Evolutionary conservation across 2,113 vertebrate genomes (phyloP).

Genomic region (Oreochromis niloticus): DNA sequence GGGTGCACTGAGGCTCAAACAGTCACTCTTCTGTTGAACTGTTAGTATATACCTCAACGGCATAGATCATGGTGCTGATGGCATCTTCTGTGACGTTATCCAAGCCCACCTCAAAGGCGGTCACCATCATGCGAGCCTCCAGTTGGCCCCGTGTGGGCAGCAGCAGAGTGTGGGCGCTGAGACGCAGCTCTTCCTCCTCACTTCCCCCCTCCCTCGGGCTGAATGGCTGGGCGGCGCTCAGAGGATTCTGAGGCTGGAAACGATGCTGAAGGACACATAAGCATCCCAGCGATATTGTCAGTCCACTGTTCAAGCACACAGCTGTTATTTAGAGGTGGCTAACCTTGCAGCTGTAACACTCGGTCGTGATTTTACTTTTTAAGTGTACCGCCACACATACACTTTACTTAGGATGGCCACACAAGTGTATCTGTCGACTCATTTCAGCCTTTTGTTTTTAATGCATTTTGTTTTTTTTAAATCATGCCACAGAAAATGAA

Average conservation of each 20-base stretch:
- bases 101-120: slow-evolving; percentile 89
- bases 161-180: slow-evolving; percentile 92
- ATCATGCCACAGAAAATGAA: not conserved
- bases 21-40: too few species aligned
- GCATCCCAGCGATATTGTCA: not conserved
- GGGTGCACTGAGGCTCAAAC: not conserved
- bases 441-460: not conserved
- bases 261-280: slow-evolving; percentile 77
- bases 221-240: slow-evolving; percentile 88
- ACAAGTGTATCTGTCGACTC: not conserved
- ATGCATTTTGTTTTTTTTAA: rapidly evolving
- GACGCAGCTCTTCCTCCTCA: slow-evolving; percentile 90
- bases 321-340: not conserved
- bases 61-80: slow-evolving; percentile 79
- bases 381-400: not conserved
- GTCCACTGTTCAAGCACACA: not conserved
- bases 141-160: slow-evolving; percentile 90
- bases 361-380: rapidly evolving
- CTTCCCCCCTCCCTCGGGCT: slow-evolving; percentile 78
- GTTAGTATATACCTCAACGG: slow-evolving; percentile 82
- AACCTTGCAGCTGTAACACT: not conserved
- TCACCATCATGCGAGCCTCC: slow-evolving; percentile 95
- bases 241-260: slow-evolving; percentile 93
- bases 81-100: slow-evolving; percentile 93
- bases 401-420: not conserved